Evolutionary conservation across 2,797 vertebrate genomes (phyloP).

Genomic region (Syncerus caffer): DNA sequence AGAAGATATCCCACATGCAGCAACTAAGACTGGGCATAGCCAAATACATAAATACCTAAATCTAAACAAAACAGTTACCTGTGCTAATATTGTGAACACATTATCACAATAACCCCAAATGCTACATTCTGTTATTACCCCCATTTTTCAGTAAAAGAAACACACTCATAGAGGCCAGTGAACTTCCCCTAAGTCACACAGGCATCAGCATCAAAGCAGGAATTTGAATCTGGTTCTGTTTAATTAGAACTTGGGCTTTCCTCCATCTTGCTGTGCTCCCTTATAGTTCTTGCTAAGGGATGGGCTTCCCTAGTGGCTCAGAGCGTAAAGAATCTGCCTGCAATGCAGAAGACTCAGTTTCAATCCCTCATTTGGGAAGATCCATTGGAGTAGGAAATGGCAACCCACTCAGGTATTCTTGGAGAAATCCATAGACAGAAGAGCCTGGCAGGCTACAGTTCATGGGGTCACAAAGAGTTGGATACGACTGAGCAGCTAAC

Average conservation of each 20-base stretch:
- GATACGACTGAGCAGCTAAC: background rate
- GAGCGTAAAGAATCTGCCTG: background rate
- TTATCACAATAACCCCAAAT: background rate
- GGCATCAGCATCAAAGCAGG: background rate
- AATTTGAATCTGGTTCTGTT: background rate
- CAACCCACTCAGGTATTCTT: background rate
- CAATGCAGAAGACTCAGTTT: background rate
- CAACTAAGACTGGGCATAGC: background rate
- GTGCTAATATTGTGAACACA: background rate
- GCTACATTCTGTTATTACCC: background rate
- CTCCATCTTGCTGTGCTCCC: no score
- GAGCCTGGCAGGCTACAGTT: background rate
- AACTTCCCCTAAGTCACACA: background rate
- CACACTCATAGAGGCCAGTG: background rate
- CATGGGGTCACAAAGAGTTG: background rate
- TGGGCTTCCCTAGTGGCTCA: background rate
- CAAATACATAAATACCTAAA: background rate
- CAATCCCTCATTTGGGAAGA: background rate
- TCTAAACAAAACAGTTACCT: background rate
- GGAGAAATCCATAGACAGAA: background rate
- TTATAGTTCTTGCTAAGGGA: background rate
- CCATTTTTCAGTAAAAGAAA: background rate
- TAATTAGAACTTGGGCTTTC: background rate
- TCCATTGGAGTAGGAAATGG: background rate
- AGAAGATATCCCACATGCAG: background rate